A percentile compares a stretch with the other conserved stretches of the same genome.
Conservation (phyloP, 2,113 vertebrate species). For the Polypterus bichir region DNA sequence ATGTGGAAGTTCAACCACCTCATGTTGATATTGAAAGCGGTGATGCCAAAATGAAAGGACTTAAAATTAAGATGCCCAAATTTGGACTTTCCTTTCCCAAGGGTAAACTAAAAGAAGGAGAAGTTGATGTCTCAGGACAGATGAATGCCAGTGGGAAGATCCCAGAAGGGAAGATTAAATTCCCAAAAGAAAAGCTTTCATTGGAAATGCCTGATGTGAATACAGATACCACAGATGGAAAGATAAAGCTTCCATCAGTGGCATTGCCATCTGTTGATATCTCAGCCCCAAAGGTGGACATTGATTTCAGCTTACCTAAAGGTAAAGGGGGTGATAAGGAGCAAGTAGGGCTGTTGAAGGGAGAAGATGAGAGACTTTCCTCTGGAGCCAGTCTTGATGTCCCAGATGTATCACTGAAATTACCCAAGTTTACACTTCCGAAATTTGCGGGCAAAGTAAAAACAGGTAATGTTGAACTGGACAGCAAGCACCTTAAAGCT, state of each 20-base stretch:
- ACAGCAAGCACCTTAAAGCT: constrained; percentile 24
- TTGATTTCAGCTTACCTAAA: constrained; percentile 48
- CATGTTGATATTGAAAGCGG: constrained; percentile 18
- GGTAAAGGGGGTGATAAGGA: constrained; percentile 39
- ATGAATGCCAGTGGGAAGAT: not conserved
- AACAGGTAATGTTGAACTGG: constrained; percentile 25
- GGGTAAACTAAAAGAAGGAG: constrained; percentile 12
- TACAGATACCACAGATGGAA: constrained; percentile 17
- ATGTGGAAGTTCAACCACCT: constrained; percentile 1
- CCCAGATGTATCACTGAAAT: constrained; percentile 43
- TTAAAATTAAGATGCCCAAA: constrained; percentile 33
- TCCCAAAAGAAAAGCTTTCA: constrained; percentile 6
- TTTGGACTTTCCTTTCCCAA: constrained; percentile 41
- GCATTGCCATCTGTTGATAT: constrained; percentile 60
- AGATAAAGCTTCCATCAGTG: constrained; percentile 39
- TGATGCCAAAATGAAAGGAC: constrained; percentile 9
- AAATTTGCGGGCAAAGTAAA: constrained; percentile 52
- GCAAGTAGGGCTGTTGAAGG: constrained; percentile 40
- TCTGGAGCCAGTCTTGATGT: constrained; percentile 48
- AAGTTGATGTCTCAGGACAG: constrained; percentile 18
- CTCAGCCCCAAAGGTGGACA: constrained; percentile 55
- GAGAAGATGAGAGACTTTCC: constrained; percentile 37
- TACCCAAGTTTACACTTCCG: constrained; percentile 54
- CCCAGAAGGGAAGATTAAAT: constrained; percentile 11
- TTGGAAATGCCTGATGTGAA: not conserved